Evolutionary conservation across 2,888 invertebrate species (phyloP).

Genomic region (Cordilura impudica): DNA sequence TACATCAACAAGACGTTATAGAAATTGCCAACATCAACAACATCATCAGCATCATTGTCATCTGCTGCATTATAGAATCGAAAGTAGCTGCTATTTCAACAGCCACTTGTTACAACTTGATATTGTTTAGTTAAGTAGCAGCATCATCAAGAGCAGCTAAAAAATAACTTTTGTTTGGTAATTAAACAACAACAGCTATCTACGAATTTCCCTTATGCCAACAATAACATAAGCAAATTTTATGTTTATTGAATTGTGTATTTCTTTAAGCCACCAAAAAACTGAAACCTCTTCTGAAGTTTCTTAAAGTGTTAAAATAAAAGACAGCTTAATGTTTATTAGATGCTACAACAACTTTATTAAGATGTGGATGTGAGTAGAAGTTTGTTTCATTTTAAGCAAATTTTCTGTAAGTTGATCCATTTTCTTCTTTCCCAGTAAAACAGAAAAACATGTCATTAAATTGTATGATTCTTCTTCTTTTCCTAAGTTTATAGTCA

Average conservation of each 20-base stretch:
- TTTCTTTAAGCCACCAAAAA: not conserved
- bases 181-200: conserved; percentile 26
- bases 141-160: not conserved
- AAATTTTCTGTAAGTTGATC: conserved; percentile 16
- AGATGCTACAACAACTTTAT: conserved; percentile 37
- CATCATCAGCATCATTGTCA: not conserved
- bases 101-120: conserved; percentile 53
- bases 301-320: conserved; percentile 44
- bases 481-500: conserved; percentile 20
- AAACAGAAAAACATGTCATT: conserved; percentile 42
- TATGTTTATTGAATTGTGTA: conserved; percentile 29
- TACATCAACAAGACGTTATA: conserved; percentile 11
- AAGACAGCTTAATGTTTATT: conserved; percentile 47
- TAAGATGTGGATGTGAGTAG: not conserved
- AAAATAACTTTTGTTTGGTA: conserved; percentile 41
- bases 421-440: not conserved
- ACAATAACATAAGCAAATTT: conserved; percentile 8
- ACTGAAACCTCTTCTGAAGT: conserved; percentile 11
- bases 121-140: conserved; percentile 10
- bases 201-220: not conserved
- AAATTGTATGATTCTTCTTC: conserved; percentile 28
- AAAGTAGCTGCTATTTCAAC: conserved; percentile 40
- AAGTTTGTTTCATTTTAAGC: not conserved
- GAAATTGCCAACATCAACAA: conserved; percentile 17
- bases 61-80: conserved; percentile 15